Percentiles rank a stretch among this genome's conserved stretches.
phyloP scores from a whole-genome alignment of 1,140 invertebrate genomes.

The Bilobella aurantiaca region DNA sequence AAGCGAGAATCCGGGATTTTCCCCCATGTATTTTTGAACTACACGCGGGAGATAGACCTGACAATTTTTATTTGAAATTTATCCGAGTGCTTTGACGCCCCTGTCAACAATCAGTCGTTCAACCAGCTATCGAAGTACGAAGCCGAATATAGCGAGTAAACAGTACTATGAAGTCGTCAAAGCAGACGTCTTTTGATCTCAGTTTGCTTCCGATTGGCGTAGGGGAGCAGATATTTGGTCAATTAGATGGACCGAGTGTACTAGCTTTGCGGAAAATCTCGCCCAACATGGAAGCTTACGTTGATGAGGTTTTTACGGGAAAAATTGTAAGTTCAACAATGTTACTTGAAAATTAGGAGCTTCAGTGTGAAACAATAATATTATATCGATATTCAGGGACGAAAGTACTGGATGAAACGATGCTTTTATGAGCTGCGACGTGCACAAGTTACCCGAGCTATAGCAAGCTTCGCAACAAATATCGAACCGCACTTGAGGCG shows the following conservation, averaged over 20 bases:
- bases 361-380: neutral
- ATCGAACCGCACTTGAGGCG: no score
- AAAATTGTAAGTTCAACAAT: neutral
- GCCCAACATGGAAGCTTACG: neutral
- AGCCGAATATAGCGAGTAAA: no score
- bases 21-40: no score
- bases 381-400: neutral
- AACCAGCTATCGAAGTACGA: no score
- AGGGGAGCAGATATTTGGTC: neutral
- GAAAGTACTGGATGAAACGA: neutral
- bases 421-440: neutral
- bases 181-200: no score
- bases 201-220: neutral
- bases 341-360: neutral
- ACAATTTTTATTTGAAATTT: no score
- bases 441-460: neutral
- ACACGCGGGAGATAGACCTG: no score
- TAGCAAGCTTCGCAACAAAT: constrained; percentile 3
- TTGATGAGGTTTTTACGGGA: neutral
- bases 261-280: neutral
- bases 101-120: no score
- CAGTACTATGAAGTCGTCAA: no score
- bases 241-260: neutral
- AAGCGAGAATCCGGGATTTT: no score
- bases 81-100: no score